Evolutionary conservation across 2,888 invertebrate genomes (phyloP).

Genomic region (Itoplectis maculator): DNA sequence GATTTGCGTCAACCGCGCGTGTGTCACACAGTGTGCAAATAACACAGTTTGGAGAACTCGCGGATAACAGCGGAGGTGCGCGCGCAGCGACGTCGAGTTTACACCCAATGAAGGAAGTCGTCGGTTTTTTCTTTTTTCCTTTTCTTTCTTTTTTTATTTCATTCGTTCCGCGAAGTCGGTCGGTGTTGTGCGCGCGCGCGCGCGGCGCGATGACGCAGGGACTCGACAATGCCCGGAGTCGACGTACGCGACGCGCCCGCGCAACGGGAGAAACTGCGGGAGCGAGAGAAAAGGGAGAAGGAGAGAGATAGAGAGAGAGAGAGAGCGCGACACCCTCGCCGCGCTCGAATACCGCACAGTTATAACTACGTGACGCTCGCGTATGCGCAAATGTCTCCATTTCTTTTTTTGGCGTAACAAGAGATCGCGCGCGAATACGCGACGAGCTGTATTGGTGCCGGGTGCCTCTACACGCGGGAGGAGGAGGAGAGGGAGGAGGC

Average conservation of each 20-base stretch:
- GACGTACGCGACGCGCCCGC: conserved; percentile 37
- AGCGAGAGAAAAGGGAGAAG: background rate
- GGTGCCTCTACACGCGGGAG: conserved; percentile 2
- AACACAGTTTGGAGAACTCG: conserved; percentile 29
- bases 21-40: conserved; percentile 19
- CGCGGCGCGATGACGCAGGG: conserved; percentile 65
- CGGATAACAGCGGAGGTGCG: background rate
- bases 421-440: conserved; percentile 8
- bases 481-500: too few relatives aligned
- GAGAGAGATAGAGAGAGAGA: conserved; percentile 10
- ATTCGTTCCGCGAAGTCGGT: conserved; percentile 62
- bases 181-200: conserved; percentile 35
- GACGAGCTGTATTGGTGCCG: conserved; percentile 6
- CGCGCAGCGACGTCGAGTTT: conserved; percentile 20
- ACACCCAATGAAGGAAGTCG: conserved; percentile 60
- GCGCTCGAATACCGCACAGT: conserved; percentile 41
- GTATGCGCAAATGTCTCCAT: conserved; percentile 47
- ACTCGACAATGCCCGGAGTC: conserved; percentile 66
- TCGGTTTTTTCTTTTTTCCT: conserved; percentile 21
- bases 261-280: conserved; percentile 33
- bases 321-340: conserved; percentile 31
- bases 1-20: conserved; percentile 50
- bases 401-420: conserved; percentile 26
- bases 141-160: conserved; percentile 48
- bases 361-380: conserved; percentile 48